Conservation (phyloP, 2,888 invertebrate species). For the Anodontia alba region DNA sequence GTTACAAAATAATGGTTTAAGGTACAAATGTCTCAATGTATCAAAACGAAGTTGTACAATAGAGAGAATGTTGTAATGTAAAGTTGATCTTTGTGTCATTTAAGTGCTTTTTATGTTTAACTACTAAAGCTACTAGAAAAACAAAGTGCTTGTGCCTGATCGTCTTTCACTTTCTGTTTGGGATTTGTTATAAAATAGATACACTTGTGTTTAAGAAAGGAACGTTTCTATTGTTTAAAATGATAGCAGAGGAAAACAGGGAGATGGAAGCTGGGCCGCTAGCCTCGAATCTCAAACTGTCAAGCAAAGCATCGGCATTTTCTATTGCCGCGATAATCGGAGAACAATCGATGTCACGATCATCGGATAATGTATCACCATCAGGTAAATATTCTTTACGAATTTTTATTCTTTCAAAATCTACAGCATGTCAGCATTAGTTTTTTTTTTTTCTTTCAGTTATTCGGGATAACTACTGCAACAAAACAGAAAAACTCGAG, state of each 20-base stretch:
- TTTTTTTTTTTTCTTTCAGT: background rate
- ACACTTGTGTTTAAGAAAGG: background rate
- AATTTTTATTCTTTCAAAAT: background rate
- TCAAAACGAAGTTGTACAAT: conserved; percentile 48
- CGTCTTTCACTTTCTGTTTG: background rate
- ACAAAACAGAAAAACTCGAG: too few relatives aligned
- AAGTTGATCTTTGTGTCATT: conserved; percentile 15
- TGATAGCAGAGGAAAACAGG: conserved; percentile 40
- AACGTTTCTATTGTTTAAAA: conserved; percentile 8
- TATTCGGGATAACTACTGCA: too few relatives aligned
- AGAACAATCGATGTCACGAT: conserved; percentile 42
- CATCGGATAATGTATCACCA: conserved; percentile 60
- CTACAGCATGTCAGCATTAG: background rate
- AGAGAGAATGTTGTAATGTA: conserved; percentile 62
- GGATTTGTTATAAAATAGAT: too few relatives aligned
- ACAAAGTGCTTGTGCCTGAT: background rate
- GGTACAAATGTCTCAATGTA: conserved; percentile 61
- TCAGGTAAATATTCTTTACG: conserved; percentile 38
- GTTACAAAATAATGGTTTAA: conserved; percentile 59
- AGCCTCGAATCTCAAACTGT: conserved; percentile 59
- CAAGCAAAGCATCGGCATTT: conserved; percentile 95
- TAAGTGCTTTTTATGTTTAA: conserved; percentile 7
- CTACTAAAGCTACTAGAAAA: background rate
- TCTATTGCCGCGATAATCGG: conserved; percentile 97
- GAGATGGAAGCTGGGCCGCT: conserved; percentile 7